Conservation (phyloP, 2,113 vertebrate genomes). For the Ellobius talpinus region DNA sequence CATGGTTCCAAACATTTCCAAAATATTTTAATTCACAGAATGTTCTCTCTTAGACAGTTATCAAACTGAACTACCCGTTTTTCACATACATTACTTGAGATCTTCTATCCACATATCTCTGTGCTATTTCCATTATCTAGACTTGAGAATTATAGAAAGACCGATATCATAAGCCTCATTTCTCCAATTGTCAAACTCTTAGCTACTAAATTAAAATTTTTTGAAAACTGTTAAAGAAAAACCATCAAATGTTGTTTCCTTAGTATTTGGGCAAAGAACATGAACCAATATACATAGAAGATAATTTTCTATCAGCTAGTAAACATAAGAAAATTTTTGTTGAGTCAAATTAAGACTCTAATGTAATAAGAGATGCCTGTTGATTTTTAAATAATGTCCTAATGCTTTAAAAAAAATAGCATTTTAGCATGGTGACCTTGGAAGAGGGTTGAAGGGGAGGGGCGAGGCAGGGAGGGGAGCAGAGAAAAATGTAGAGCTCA, state of each 20-base stretch:
- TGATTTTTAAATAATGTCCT: constrained; percentile 49
- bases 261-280: background rate
- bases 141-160: constrained; percentile 42
- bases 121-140: constrained; percentile 19
- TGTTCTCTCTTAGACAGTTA: background rate
- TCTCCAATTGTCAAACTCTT: constrained; percentile 47
- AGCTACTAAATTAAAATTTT: constrained; percentile 33
- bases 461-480: too few relatives aligned
- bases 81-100: background rate
- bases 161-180: background rate
- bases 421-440: background rate
- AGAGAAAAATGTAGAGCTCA: too few relatives aligned
- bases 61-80: background rate
- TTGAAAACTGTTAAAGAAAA: constrained; percentile 43
- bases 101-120: background rate
- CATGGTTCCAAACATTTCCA: background rate
- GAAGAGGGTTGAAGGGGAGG: too few relatives aligned
- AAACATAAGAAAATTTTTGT: constrained; percentile 42
- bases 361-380: background rate
- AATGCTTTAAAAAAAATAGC: background rate
- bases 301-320: constrained; percentile 24
- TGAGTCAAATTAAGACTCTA: constrained; percentile 41
- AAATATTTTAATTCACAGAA: background rate
- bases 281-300: constrained; percentile 31
- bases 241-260: background rate